Conservation (phyloP, 2,113 vertebrate genomes). For the Ursus arctos region DNA sequence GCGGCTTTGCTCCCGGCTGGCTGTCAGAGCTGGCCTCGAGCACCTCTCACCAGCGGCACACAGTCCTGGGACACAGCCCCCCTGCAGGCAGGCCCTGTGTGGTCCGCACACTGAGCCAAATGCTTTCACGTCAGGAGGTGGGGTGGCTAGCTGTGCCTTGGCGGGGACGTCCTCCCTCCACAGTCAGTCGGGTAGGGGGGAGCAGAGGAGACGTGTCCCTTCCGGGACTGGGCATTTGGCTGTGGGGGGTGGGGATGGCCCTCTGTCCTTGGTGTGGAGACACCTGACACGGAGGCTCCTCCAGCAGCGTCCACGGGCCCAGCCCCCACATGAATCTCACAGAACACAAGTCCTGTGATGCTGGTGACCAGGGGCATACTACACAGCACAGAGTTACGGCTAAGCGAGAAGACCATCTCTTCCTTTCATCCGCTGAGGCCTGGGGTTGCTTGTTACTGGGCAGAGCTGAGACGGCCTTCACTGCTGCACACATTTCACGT, state of each 20-base stretch:
- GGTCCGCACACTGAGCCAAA: background rate
- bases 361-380: background rate
- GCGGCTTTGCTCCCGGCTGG: background rate
- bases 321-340: rapidly evolving
- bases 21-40: background rate
- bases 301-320: background rate
- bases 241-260: background rate
- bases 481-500: background rate
- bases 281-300: background rate
- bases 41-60: background rate
- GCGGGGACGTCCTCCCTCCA: background rate
- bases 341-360: background rate
- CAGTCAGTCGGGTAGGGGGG: background rate
- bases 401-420: background rate
- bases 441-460: background rate
- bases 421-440: background rate
- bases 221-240: background rate
- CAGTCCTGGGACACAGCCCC: too few species aligned
- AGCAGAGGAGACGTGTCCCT: background rate
- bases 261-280: background rate
- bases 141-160: background rate
- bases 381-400: background rate
- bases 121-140: background rate
- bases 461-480: background rate
- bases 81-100: background rate